Evolutionary conservation across 2,888 invertebrate genomes (phyloP), one percentile per base, ranked within the genome.

Genomic region (Himalopsyche anomala): DNA sequence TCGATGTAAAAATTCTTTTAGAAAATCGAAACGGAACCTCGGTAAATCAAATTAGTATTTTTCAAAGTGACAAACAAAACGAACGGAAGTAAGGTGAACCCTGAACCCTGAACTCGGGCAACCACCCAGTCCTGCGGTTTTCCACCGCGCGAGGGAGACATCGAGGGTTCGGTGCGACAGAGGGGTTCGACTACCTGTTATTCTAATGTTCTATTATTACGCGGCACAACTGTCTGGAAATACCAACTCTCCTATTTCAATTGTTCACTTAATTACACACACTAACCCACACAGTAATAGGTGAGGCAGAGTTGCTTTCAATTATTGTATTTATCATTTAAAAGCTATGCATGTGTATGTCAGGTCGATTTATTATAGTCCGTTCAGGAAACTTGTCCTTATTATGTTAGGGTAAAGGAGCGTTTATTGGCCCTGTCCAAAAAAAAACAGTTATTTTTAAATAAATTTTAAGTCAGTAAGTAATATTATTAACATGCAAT

Each of bases 191-290:
- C 62, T 62, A 62, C 62, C 62, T 62, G 62, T 62, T 62, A 28
- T 62, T 19, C 28, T 62, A 62, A 62, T 62, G 62, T 62, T 28
- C 62, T 19, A 62, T 62, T 62, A 62, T 62, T 62, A 19, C 62
- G 62, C 4, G 62, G 62, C 62, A 62, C 62, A 62, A 62, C 62
- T 62, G 62, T 62, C 62, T 62, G 62, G 62, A 62, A 62, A 62
- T 62, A 28, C 62, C 62, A 19, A 62, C 62, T 62, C 62, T 62
- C 62, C 62, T 62, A 62, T 62, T 62, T 62, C 62, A 62, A 62
- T 62, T 62, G 62, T 62, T 62, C 62, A 62, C 62, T 62, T 62
- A 62, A 62, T 62, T 62, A 62, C 28, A 62, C 62, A 62, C 62
- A 62, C 62, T 19, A 62, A 19, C 62, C 62, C 62, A 19, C 62